Conservation (phyloP, 2,113 vertebrate genomes). For the Nanger granti region DNA sequence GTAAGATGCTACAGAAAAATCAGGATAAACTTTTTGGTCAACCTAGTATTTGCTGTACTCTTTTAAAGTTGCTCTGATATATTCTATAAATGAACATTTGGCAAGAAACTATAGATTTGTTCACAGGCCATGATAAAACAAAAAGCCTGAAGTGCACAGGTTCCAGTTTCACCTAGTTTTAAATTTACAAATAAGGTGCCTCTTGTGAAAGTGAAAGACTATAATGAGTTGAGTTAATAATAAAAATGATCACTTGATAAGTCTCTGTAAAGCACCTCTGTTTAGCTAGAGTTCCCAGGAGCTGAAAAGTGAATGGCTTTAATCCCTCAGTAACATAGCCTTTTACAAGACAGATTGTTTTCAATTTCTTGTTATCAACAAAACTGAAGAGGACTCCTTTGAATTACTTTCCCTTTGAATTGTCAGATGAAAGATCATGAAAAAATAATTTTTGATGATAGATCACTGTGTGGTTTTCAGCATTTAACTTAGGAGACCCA, state of each 20-base stretch:
- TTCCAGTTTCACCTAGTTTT: neutral
- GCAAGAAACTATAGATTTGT: neutral
- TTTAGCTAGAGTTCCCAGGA: neutral
- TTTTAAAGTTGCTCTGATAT: neutral
- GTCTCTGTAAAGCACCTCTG: neutral
- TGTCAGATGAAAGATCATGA: neutral
- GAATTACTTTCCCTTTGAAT: neutral
- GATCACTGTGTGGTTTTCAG: neutral
- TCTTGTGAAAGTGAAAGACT: neutral
- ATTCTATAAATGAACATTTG: neutral
- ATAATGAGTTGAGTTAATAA: slow-evolving; percentile 6
- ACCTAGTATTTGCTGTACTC: neutral
- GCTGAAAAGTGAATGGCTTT: neutral
- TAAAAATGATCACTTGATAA: neutral
- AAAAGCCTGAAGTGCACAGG: neutral
- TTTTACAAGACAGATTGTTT: slow-evolving; percentile 15
- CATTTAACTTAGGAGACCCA: neutral
- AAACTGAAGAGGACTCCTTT: neutral
- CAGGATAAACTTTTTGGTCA: neutral
- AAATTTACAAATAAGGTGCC: neutral
- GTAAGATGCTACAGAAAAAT: neutral
- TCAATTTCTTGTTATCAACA: neutral
- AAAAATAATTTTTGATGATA: slow-evolving; percentile 1
- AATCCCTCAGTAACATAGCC: neutral
- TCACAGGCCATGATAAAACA: neutral